phyloP scores from a whole-genome alignment of 2,113 vertebrate genomes.

The Coregonus clupeaformis region DNA sequence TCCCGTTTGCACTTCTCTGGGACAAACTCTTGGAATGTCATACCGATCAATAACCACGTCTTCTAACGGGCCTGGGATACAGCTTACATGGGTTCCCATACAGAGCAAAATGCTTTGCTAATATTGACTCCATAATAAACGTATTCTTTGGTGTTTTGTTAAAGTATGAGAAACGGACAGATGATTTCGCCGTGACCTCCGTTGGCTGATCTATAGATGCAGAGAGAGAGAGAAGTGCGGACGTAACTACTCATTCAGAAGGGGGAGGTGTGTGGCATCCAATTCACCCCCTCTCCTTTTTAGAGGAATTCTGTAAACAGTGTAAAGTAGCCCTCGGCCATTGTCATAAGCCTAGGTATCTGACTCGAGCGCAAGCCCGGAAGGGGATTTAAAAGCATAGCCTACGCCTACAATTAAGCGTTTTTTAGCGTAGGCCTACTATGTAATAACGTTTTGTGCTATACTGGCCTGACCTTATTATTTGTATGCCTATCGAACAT shows the following conservation, averaged over 20 bases:
- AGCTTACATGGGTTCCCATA: conserved; percentile 21
- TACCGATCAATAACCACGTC: conserved; percentile 91
- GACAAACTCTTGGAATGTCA: conserved; percentile 82
- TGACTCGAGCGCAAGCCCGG: neutral
- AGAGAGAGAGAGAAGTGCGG: neutral
- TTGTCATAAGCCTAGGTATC: neutral
- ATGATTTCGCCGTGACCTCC: neutral
- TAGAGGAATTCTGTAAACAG: conserved; percentile 75
- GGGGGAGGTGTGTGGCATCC: conserved; percentile 34
- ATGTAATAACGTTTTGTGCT: neutral
- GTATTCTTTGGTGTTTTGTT: neutral
- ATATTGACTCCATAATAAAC: conserved; percentile 22
- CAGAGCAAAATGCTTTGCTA: conserved; percentile 52
- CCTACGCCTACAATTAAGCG: neutral
- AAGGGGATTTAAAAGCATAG: neutral
- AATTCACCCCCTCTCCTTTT: conserved; percentile 32
- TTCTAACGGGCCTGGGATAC: conserved; percentile 72
- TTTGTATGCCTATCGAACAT: neutral
- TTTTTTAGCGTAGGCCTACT: neutral
- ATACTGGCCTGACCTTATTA: too few species aligned
- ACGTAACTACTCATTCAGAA: neutral
- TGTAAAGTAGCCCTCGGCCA: conserved; percentile 56
- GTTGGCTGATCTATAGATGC: neutral
- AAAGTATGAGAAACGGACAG: neutral
- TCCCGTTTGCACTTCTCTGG: conserved; percentile 85